These are phyloP conservation scores for Baryphthengus martii DNA, from an alignment of 2,113 vertebrate species.

Conservation along the genomic window DNA sequence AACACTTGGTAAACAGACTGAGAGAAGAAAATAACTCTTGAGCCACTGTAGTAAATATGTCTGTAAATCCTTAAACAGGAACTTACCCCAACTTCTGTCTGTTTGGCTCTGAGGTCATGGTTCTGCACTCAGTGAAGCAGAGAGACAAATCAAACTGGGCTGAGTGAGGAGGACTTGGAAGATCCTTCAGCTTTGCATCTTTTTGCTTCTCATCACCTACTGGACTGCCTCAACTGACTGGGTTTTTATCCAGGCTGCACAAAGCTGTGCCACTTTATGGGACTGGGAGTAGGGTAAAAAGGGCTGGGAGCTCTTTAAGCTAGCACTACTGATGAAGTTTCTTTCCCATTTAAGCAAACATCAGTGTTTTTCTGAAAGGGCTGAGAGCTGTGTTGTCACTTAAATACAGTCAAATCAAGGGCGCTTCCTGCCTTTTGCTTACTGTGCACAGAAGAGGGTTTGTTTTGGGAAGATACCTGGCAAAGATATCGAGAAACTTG, in stretches of 20 bases:
- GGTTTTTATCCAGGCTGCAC: background rate
- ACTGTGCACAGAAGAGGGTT: background rate
- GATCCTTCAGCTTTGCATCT: background rate
- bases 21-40: background rate
- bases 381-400: background rate
- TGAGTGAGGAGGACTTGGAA: background rate
- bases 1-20: background rate
- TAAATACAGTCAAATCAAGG: background rate
- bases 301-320: background rate
- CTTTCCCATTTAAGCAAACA: background rate
- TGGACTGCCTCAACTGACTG: background rate
- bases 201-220: background rate
- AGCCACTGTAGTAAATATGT: background rate
- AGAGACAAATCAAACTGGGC: background rate
- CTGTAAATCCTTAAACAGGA: background rate
- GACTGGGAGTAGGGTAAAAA: background rate
- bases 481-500: background rate
- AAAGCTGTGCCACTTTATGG: background rate
- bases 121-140: background rate
- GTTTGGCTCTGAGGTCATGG: background rate
- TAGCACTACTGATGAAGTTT: background rate
- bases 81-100: background rate
- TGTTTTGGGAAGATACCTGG: background rate
- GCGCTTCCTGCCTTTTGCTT: background rate
- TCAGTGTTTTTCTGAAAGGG: background rate